Conservation (phyloP, 2,113 vertebrate species). For the Proteles cristata region DNA sequence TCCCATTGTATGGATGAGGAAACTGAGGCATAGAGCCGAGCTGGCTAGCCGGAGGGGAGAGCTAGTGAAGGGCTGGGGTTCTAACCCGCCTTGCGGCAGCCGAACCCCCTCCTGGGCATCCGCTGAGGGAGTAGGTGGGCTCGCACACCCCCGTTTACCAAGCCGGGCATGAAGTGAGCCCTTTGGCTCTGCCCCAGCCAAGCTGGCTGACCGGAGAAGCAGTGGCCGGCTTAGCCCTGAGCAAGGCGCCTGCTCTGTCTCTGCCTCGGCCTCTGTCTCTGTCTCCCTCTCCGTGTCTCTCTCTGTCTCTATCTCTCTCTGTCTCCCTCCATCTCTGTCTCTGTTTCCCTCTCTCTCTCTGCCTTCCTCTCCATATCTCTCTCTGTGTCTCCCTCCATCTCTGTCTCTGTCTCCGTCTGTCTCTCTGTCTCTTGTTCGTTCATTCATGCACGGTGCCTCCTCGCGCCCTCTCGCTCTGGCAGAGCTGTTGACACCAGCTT, state of each 20-base stretch:
- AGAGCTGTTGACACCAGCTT: background rate
- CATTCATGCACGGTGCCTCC: background rate
- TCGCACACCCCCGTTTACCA: background rate
- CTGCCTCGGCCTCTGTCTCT: no score
- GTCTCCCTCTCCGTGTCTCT: background rate
- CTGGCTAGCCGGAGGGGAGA: background rate
- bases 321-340: background rate
- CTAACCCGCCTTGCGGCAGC: rapidly evolving
- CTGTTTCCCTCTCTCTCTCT: rapidly evolving
- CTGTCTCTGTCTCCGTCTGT: background rate
- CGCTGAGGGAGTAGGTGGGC: background rate
- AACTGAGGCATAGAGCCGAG: background rate
- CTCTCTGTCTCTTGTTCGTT: background rate
- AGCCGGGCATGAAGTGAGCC: background rate
- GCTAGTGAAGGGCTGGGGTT: background rate
- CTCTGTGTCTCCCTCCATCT: background rate
- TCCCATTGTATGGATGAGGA: background rate
- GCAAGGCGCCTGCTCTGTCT: background rate
- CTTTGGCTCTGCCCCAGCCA: rapidly evolving
- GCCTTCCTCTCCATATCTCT: background rate
- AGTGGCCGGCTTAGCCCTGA: background rate
- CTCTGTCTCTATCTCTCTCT: background rate
- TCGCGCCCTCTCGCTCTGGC: background rate
- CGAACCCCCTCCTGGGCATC: rapidly evolving
- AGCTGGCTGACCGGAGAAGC: rapidly evolving